These are phyloP conservation scores for Apostichopus japonicus DNA, from an alignment of 35 echinoderm and acorn worm genomes.

Conservation along the genomic window DNA sequence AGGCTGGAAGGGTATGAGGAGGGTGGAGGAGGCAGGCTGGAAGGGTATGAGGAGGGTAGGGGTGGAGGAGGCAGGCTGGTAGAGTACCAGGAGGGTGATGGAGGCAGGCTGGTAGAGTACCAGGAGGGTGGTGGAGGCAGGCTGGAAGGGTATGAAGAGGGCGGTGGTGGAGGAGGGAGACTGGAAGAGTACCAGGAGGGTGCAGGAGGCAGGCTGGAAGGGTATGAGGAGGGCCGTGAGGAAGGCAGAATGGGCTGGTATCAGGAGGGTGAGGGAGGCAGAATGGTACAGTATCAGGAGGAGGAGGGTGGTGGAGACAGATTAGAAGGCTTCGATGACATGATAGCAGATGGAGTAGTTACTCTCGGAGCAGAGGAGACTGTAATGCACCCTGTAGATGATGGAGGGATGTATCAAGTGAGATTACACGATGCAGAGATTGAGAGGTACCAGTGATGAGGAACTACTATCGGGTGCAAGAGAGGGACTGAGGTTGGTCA, in stretches of 20 bases:
- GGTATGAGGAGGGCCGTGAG: background rate
- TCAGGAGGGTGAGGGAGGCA: background rate
- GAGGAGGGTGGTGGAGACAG: too few relatives aligned
- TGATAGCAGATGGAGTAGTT: background rate
- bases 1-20: too few relatives aligned
- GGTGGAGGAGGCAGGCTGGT: background rate
- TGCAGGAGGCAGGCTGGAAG: background rate
- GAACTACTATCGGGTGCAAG: background rate
- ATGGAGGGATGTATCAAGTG: background rate
- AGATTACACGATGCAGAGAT: slow-evolving; percentile 19
- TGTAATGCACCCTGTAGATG: background rate
- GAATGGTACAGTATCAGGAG: background rate
- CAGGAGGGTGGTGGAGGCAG: background rate
- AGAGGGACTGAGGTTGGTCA: background rate
- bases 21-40: background rate
- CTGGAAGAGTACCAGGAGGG: too few relatives aligned
- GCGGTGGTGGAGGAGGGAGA: background rate
- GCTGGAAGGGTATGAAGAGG: background rate
- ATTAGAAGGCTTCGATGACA: background rate
- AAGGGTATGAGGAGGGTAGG: too few relatives aligned
- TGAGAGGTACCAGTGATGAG: background rate
- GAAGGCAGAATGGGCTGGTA: too few relatives aligned
- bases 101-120: background rate
- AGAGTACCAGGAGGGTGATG: background rate
- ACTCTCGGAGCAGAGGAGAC: background rate